phyloP scores from a whole-genome alignment of 2,113 vertebrate species.

The Halichoerus grypus region DNA sequence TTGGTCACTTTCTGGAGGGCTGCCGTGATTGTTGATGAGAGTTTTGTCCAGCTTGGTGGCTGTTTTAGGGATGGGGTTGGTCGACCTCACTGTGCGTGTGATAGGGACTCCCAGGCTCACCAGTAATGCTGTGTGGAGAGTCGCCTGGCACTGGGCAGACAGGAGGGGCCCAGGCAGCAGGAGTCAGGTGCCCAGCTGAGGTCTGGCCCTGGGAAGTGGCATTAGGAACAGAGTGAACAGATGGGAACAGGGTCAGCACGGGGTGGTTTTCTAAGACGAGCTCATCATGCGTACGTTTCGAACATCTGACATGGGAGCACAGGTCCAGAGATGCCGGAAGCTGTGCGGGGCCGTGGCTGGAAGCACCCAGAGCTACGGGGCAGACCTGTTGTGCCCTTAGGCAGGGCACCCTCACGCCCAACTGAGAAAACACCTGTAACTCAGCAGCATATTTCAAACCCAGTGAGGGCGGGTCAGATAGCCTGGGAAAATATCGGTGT shows the following conservation, averaged over 20 bases:
- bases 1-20: neutral
- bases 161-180: neutral
- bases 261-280: neutral
- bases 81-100: neutral
- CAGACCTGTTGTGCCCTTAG: accelerated
- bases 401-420: too few relatives aligned
- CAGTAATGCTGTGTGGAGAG: neutral
- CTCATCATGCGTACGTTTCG: neutral
- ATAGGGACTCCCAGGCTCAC: neutral
- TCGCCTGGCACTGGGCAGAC: too few relatives aligned
- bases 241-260: neutral
- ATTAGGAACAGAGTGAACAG: neutral
- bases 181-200: neutral
- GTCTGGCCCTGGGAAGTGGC: neutral
- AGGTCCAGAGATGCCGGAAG: neutral
- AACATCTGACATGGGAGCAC: neutral
- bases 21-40: neutral
- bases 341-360: neutral
- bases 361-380: neutral
- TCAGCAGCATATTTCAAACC: neutral
- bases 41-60: neutral
- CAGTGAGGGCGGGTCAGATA: neutral
- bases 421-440: too few relatives aligned
- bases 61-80: neutral
- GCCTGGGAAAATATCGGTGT: neutral